Conservation (phyloP, 2,888 invertebrate species). For the Hypselothyrea guttata region DNA sequence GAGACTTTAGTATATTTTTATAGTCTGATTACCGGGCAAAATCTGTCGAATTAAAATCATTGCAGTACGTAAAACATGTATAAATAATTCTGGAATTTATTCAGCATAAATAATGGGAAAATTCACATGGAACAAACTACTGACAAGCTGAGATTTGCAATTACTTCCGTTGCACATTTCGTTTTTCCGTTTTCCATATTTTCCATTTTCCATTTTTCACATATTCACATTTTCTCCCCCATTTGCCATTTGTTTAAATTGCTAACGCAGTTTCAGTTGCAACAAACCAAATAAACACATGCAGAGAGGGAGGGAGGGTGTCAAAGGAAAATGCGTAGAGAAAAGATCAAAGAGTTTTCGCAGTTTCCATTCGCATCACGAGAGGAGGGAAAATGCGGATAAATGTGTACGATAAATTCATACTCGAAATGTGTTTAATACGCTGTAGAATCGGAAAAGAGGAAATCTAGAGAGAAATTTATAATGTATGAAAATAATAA, state of each 20-base stretch:
- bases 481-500: too few species aligned
- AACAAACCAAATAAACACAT: constrained; percentile 16
- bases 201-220: constrained; percentile 8
- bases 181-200: constrained; percentile 7
- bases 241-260: constrained; percentile 39
- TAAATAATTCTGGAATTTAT: too few species aligned
- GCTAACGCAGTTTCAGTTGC: constrained; percentile 28
- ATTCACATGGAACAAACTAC: not conserved
- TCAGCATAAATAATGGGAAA: too few species aligned
- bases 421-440: too few species aligned
- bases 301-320: not conserved
- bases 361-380: not conserved
- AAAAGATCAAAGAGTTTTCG: not conserved
- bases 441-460: too few species aligned
- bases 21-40: too few species aligned
- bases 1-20: too few species aligned
- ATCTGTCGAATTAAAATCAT: too few species aligned
- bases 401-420: too few species aligned
- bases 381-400: not conserved
- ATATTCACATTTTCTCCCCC: constrained; percentile 10
- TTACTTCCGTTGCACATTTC: constrained; percentile 44
- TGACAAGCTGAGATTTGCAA: constrained; percentile 38
- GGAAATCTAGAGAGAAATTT: too few species aligned
- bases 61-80: too few species aligned
- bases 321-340: too few species aligned